Evolutionary conservation across 2,113 vertebrate genomes (phyloP).

Genomic region (Pelodiscus sinensis): DNA sequence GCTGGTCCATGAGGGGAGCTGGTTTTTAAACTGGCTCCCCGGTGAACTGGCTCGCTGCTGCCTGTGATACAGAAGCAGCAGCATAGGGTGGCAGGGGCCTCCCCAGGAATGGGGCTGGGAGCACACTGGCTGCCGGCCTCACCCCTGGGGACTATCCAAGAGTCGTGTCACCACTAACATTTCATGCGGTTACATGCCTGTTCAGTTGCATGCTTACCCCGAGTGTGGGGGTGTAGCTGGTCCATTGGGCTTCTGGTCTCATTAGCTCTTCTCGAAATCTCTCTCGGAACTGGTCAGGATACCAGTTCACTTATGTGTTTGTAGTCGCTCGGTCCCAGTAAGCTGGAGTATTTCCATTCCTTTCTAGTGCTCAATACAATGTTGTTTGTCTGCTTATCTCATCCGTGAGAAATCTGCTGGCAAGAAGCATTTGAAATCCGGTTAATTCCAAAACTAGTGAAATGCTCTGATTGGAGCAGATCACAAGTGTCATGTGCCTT

Average conservation of each 20-base stretch:
- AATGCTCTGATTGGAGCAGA: neutral
- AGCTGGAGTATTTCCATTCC: accelerated
- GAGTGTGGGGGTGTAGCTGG: neutral
- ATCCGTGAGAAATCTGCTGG: neutral
- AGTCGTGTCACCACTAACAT: too few relatives aligned
- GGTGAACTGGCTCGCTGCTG: too few relatives aligned
- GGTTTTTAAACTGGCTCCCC: too few relatives aligned
- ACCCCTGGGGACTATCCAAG: too few relatives aligned
- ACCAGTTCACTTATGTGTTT: neutral
- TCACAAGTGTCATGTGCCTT: neutral
- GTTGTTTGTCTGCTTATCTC: neutral
- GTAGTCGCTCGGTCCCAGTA: neutral
- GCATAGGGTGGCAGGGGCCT: too few relatives aligned
- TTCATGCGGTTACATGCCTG: too few relatives aligned
- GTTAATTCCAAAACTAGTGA: neutral
- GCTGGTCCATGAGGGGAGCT: too few relatives aligned
- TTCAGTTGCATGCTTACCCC: accelerated
- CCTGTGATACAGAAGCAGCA: too few relatives aligned
- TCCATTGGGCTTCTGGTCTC: neutral
- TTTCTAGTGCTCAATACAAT: neutral
- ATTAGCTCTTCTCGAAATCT: accelerated
- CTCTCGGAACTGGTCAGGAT: neutral
- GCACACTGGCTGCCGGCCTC: too few relatives aligned
- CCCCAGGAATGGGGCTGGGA: too few relatives aligned
- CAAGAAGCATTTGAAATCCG: neutral